phyloP scores from a whole-genome alignment of 92 coral and sea anemone genomes.

The Anthopleura xanthogrammica region DNA sequence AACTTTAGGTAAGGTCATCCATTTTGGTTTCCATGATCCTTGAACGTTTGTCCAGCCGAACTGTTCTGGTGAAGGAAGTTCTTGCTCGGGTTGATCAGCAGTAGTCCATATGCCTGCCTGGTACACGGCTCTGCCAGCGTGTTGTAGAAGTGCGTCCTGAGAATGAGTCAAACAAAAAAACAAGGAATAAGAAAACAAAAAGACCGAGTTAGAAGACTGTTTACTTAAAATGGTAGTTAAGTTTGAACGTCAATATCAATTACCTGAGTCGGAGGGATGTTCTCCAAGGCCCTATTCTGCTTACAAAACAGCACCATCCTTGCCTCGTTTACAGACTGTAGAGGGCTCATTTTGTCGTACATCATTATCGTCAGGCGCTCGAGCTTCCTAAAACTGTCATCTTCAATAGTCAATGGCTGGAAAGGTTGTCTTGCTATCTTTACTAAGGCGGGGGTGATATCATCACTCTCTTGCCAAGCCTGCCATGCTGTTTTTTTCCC shows the following conservation, averaged over 20 bases:
- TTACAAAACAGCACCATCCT: not conserved
- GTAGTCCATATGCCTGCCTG: not conserved
- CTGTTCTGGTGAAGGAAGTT: not conserved
- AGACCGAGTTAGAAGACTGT: too few species aligned
- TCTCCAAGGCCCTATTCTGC: not conserved
- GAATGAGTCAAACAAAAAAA: not conserved
- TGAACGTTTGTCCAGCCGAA: not conserved
- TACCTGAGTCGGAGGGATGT: too few species aligned
- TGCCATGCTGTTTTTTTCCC: not conserved
- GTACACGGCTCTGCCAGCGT: not conserved
- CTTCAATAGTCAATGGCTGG: not conserved
- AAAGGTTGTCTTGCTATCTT: not conserved
- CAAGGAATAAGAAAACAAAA: too few species aligned
- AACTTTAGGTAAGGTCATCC: not conserved
- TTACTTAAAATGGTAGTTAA: too few species aligned
- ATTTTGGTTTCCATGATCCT: not conserved
- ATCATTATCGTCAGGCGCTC: not conserved
- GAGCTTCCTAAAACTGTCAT: not conserved
- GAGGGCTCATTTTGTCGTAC: not conserved
- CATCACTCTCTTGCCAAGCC: not conserved
- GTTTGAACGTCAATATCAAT: too few species aligned
- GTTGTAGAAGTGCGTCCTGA: not conserved
- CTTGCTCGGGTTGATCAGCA: not conserved
- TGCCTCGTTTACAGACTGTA: not conserved
- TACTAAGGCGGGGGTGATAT: not conserved